Evolutionary conservation across 2,797 vertebrate species (phyloP).

Genomic region (Chloroceryle inda): DNA sequence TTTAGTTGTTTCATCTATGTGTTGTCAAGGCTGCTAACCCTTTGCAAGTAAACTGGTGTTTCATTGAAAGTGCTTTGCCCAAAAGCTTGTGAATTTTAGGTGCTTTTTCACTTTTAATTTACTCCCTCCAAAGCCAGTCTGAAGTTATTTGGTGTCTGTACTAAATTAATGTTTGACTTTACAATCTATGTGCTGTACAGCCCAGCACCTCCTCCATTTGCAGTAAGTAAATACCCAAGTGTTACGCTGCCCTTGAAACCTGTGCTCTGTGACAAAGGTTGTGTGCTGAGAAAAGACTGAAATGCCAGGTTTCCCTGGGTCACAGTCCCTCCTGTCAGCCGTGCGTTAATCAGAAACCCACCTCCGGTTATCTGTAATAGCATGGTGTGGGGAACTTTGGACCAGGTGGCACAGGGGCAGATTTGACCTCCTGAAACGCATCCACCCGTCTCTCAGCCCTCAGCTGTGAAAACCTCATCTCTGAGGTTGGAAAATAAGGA

Average conservation of each 20-base stretch:
- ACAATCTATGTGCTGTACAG: neutral
- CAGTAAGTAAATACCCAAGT: constrained; percentile 75
- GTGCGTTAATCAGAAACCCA: constrained; percentile 68
- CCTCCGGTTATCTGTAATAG: constrained; percentile 25
- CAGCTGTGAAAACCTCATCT: neutral
- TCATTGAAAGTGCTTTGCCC: neutral
- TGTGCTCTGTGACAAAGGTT: constrained; percentile 69
- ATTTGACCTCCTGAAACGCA: neutral
- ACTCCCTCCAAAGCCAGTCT: neutral
- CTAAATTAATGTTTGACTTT: constrained; percentile 22
- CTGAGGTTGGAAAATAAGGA: neutral
- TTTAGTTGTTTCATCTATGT: neutral
- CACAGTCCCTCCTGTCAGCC: constrained; percentile 32
- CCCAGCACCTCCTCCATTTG: constrained; percentile 49
- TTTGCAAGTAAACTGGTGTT: constrained; percentile 8
- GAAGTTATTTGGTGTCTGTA: neutral
- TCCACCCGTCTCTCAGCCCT: neutral
- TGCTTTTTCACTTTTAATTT: constrained; percentile 51
- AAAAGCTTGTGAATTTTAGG: constrained; percentile 33
- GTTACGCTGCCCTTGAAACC: constrained; percentile 76
- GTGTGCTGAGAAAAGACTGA: neutral
- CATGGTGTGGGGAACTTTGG: neutral
- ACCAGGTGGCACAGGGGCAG: constrained; percentile 1
- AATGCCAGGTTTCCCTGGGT: constrained; percentile 47
- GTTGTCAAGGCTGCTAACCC: neutral